Conservation (phyloP, 2,888 invertebrate species). For the Diloba caeruleocephala region DNA sequence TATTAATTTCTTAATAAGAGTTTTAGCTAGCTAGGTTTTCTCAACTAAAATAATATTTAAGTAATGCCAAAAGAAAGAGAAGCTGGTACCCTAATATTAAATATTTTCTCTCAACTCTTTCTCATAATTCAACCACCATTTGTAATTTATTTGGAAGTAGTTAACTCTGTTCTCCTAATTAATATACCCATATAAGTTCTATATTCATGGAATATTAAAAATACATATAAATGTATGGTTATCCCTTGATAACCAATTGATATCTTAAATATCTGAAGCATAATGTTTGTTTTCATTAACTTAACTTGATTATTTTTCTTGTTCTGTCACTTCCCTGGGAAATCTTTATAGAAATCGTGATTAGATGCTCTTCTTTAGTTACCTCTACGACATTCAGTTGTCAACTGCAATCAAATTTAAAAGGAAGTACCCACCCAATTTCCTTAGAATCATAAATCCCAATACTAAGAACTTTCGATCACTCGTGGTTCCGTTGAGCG, state of each 20-base stretch:
- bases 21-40: slow-evolving; percentile 8
- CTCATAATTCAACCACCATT: slow-evolving; percentile 8
- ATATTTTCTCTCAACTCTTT: background rate
- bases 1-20: slow-evolving; percentile 15
- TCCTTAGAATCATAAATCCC: slow-evolving; percentile 77
- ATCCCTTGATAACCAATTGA: too few relatives aligned
- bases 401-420: slow-evolving; percentile 57
- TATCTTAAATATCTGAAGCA: too few relatives aligned
- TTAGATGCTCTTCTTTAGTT: slow-evolving; percentile 32
- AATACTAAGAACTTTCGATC: slow-evolving; percentile 81
- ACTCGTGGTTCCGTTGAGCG: slow-evolving; percentile 82
- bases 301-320: too few relatives aligned
- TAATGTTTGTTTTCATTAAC: too few relatives aligned
- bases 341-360: slow-evolving; percentile 6
- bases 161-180: slow-evolving; percentile 43
- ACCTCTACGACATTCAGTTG: slow-evolving; percentile 34
- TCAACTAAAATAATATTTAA: slow-evolving; percentile 7
- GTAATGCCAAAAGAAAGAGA: slow-evolving; percentile 13
- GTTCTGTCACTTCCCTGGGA: too few relatives aligned
- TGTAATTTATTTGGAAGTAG: slow-evolving; percentile 6
- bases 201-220: slow-evolving; percentile 50
- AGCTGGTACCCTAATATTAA: slow-evolving; percentile 13
- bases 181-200: slow-evolving; percentile 52
- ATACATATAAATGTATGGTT: too few relatives aligned
- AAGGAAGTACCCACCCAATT: slow-evolving; percentile 80